Base-by-base conservation (phyloP, 2,888 invertebrate genomes). In the Erebia epiphron region DNA sequence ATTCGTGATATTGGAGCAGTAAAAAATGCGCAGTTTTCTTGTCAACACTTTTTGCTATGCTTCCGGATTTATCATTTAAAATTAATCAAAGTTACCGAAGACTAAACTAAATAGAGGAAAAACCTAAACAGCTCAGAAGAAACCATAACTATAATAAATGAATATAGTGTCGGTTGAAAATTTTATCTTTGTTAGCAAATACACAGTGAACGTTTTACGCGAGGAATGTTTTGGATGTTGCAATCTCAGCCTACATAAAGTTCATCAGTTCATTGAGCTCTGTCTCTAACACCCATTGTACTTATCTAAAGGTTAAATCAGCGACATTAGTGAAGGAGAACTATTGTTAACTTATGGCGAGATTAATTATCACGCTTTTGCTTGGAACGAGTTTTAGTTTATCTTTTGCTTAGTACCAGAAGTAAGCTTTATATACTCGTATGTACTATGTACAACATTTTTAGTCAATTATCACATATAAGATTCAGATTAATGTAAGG, bases 251-350 rank as follows among this genome's bases (percentile, higher is more conserved):
- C 81, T 85, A 83, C 82, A 77, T 77, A 89, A 91, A 90, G 91
- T 90, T 90, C 88, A 91, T 85, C 88, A 84, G 91, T 90, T 88
- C 87, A 85, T 85, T 82, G 85, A 81, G 84, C 86, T 82, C 80
- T 79, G 82, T 84, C 85, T 81, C 79, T 79, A 82, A 83, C 82
- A 83, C 83, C 86, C 84, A 86, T 85, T 84, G 86, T 86, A 86
- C 84, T 87, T 88, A 88, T 88, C 85, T 78, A 88, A 91, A 91
- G 88, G 89, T 89, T 86, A 89, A 77, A 84, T 82, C 82, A 79
- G 80, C 81, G 73, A 74, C 75, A 75, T 75, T 75, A 76, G 72
- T 66, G 60, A 66, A 74, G 67, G 70, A 61, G 69, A 75, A 70
- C 73, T 66, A 60, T 73, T 72, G 67, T 71, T 49, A 52, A 70